Evolutionary conservation across 2,113 vertebrate species (phyloP).

Genomic region (Acrocephalus arundinaceus): DNA sequence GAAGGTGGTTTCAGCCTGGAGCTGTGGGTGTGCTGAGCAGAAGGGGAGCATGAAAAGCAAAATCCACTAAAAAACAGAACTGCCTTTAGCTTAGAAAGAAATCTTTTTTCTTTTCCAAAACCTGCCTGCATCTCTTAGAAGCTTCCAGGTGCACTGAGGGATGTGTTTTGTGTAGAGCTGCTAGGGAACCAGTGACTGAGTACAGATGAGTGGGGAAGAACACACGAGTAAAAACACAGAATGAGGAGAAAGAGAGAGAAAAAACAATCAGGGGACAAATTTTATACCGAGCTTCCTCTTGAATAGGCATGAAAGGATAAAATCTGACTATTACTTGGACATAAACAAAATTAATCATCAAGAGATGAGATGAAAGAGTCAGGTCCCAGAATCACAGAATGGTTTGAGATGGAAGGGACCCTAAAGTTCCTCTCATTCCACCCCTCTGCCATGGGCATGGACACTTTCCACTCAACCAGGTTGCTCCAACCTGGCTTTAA

Average conservation of each 20-base stretch:
- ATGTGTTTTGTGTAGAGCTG: neutral
- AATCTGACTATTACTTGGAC: neutral
- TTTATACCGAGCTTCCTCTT: neutral
- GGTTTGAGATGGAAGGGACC: neutral
- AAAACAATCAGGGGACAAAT: neutral
- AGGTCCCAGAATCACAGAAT: neutral
- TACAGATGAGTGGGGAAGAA: neutral
- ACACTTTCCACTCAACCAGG: neutral
- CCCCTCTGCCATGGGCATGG: neutral
- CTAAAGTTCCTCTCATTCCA: neutral
- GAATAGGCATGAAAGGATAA: neutral
- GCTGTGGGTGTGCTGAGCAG: neutral
- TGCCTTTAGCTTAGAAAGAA: neutral
- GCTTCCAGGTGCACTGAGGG: neutral
- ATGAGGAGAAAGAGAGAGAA: neutral
- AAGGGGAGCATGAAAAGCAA: neutral
- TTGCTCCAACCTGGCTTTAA: neutral
- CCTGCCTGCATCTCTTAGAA: neutral
- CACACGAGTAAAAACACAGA: fast-evolving
- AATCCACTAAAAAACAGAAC: neutral
- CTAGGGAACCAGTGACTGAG: neutral
- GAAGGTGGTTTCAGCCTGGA: neutral
- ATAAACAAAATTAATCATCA: neutral
- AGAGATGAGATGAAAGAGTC: neutral
- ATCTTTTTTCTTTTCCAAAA: too few species aligned